Conservation (phyloP, 1,140 invertebrate genomes). For the Zeugodacus cucurbitae region DNA sequence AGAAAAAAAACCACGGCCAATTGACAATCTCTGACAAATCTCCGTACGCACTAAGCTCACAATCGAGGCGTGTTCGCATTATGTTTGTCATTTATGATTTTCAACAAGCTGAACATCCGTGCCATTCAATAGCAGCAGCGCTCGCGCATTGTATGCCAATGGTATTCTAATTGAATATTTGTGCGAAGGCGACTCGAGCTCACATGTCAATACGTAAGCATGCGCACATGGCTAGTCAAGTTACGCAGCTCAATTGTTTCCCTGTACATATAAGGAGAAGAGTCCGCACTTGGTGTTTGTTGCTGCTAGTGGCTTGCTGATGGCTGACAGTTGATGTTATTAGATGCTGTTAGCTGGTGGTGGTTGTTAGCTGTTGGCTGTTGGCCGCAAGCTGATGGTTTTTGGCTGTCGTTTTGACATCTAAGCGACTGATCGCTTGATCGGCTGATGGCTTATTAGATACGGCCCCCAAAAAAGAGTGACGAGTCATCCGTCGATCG, state of each 20-base stretch:
- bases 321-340: background rate
- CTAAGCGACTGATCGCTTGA: conserved; percentile 20
- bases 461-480: conserved; percentile 28
- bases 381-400: background rate
- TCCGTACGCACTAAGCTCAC: background rate
- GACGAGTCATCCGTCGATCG: conserved; percentile 35
- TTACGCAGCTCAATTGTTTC: conserved; percentile 13
- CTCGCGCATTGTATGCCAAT: background rate
- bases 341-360: background rate
- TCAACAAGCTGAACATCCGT: background rate
- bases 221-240: background rate
- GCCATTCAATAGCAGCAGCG: background rate
- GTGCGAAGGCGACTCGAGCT: background rate
- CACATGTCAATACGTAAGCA: background rate
- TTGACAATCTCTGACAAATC: conserved; percentile 33
- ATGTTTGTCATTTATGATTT: conserved; percentile 38
- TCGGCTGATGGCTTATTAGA: conserved; percentile 34
- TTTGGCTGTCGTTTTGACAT: conserved; percentile 25
- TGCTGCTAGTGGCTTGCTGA: background rate
- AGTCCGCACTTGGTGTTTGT: background rate
- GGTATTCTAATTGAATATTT: conserved; percentile 31
- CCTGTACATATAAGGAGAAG: conserved; percentile 30
- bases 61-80: conserved; percentile 31
- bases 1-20: background rate
- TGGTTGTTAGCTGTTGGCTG: background rate